Evolutionary conservation across 2,113 vertebrate genomes (phyloP), one percentile per base, ranked within the genome.

Genomic region (Tupaia tana): DNA sequence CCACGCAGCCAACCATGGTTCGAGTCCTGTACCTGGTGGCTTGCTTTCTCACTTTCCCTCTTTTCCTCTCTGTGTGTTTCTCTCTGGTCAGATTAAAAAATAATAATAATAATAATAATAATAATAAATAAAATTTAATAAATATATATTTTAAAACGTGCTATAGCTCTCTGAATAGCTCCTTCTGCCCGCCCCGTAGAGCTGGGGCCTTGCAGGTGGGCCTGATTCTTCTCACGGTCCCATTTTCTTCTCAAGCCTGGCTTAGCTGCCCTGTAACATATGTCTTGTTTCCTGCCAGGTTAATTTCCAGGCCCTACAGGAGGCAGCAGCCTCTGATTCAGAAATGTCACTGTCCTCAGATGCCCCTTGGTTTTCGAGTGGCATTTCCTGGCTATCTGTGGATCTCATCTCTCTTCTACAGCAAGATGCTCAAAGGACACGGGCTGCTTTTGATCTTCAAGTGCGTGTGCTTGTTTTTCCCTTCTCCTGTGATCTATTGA

Each of bases 381-480:
- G 0, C 14, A 92, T 54, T 74, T 67, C 52, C 83, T 66, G 74
- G 61, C 69, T 18, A 31, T 67, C 80, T 81, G 20, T 24, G 31
- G 14, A 24, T 59, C 71, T n/a, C 20, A 3, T 25, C 58, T 71
- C 27, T 24, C 43, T 56, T 22, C 54, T n/a, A 8, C 8, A 52
- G 78, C 19, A 10, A 25, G 52, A 54, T 2, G 15, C 84, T 86
- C 66, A 82, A 3, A 89, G 58, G 52, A 34, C 24, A 1, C 0
- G 3, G 69, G 13, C 87, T 84, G 58, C 20, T n/a, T 96, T 90
- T 97, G 93, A 89, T 80, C 90, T 93, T 59, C 19, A 63, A 63
- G 34, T 0, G 2, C 24, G 1, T 9, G 58, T 13, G 6, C 19
- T 85, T 31, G 27, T 34, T 43, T 86, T 81, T 64, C 20, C 54